Conservation (phyloP, 30 jellyfish, hydroid and myxozoan species). For the Aurelia coerulea region DNA sequence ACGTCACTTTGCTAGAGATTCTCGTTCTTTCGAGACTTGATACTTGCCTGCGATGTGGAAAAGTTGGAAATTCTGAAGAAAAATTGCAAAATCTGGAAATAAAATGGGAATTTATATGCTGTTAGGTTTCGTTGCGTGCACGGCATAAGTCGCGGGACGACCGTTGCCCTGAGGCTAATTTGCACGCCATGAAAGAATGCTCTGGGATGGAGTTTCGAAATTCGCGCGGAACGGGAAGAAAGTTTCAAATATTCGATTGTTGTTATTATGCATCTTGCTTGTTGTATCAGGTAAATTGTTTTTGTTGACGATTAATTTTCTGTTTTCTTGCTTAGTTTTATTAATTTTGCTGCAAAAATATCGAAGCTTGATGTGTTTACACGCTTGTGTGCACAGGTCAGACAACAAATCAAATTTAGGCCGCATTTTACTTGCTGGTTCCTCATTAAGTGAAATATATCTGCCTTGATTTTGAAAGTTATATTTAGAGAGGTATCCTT, state of each 20-base stretch:
- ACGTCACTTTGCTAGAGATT: conserved; percentile 54
- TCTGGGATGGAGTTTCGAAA: conserved; percentile 19
- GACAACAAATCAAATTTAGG: conserved; percentile 24
- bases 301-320: not conserved
- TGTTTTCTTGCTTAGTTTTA: not conserved
- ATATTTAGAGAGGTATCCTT: not conserved
- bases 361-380: conserved; percentile 21
- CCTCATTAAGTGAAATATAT: not conserved
- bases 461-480: not conserved
- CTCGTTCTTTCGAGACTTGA: conserved; percentile 27
- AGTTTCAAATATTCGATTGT: not conserved
- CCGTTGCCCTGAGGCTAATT: conserved; percentile 6
- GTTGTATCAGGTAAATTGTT: conserved; percentile 6
- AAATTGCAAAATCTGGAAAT: conserved; percentile 8
- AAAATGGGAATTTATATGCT: not conserved
- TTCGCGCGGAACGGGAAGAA: not conserved
- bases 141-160: conserved; percentile 33
- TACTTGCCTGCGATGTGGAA: conserved; percentile 16
- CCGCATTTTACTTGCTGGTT: conserved; percentile 34
- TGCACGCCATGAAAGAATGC: conserved; percentile 72
- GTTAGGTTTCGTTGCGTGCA: conserved; percentile 34
- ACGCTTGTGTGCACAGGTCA: conserved; percentile 50
- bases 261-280: not conserved
- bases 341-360: not conserved
- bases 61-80: conserved; percentile 11